A percentile compares a stretch with the other conserved stretches of the same genome.
Conservation (phyloP, 2,113 vertebrate genomes). For the Ophiodon elongatus region DNA sequence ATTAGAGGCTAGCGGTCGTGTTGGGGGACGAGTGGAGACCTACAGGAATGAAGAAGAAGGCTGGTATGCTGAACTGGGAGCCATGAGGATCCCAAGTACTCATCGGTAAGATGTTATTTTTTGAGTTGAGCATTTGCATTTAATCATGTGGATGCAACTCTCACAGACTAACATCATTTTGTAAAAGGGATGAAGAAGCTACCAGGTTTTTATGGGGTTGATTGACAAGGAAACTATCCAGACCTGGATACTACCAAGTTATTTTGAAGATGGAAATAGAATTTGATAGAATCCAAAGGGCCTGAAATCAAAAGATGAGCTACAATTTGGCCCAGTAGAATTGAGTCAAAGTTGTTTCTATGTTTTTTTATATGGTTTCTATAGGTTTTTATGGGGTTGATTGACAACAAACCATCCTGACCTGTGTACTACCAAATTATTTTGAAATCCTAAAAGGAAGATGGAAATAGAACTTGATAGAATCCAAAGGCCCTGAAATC, state of each 20-base stretch:
- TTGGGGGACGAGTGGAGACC: conserved; percentile 64
- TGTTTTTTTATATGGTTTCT: no score
- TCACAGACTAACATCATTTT: not conserved
- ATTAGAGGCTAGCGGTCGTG: conserved; percentile 46
- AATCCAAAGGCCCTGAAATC: not conserved
- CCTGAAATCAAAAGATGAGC: not conserved
- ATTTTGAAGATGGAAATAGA: not conserved
- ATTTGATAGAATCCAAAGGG: not conserved
- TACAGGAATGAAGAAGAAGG: conserved; percentile 57
- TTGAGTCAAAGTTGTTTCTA: not conserved
- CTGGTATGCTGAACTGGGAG: conserved; percentile 69
- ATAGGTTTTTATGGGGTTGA: not conserved
- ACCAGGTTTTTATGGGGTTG: not conserved
- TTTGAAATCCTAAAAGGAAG: not conserved
- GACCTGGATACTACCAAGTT: not conserved
- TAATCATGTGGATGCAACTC: not conserved
- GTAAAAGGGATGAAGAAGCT: not conserved
- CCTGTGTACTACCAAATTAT: not conserved
- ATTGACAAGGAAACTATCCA: not conserved
- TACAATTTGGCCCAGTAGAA: not conserved
- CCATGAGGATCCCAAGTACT: conserved; percentile 64
- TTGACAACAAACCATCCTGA: not conserved
- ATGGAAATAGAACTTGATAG: not conserved
- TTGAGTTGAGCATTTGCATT: not conserved
- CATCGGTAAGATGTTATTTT: conserved; percentile 28